phyloP scores from a whole-genome alignment of 2,888 invertebrate species.

The Meteorus cinctellus region DNA sequence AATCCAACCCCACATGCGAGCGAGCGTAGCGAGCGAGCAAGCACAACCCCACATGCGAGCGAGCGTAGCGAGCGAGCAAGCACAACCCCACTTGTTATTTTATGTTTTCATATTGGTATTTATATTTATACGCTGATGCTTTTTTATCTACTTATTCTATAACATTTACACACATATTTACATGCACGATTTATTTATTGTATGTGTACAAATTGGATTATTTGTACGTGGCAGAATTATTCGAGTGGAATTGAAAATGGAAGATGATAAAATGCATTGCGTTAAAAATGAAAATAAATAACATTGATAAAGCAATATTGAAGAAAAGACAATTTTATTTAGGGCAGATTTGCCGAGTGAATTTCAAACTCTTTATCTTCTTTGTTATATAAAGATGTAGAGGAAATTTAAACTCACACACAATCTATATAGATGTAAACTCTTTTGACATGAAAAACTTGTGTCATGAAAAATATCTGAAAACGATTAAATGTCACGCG shows the following conservation, averaged over 20 bases:
- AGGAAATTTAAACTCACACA: background rate
- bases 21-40: too few species aligned
- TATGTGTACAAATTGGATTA: too few species aligned
- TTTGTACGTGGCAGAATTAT: too few species aligned
- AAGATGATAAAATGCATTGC: too few species aligned
- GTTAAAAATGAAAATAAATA: too few species aligned
- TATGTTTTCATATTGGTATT: background rate
- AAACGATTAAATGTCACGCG: conserved; percentile 1
- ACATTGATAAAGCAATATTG: too few species aligned
- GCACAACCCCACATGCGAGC: too few species aligned
- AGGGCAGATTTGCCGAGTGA: background rate
- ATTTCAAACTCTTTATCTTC: background rate
- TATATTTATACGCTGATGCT: background rate
- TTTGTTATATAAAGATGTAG: background rate
- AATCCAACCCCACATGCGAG: too few species aligned
- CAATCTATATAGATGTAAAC: background rate
- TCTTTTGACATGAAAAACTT: background rate
- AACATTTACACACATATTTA: conserved; percentile 3
- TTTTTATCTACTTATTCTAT: background rate
- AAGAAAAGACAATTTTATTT: too few species aligned
- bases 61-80: too few species aligned
- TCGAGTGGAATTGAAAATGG: too few species aligned
- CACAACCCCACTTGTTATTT: too few species aligned
- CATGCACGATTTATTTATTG: background rate
- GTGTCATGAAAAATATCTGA: background rate